Base-by-base conservation (phyloP, 1,140 invertebrate genomes). In the Laupala kohalensis region DNA sequence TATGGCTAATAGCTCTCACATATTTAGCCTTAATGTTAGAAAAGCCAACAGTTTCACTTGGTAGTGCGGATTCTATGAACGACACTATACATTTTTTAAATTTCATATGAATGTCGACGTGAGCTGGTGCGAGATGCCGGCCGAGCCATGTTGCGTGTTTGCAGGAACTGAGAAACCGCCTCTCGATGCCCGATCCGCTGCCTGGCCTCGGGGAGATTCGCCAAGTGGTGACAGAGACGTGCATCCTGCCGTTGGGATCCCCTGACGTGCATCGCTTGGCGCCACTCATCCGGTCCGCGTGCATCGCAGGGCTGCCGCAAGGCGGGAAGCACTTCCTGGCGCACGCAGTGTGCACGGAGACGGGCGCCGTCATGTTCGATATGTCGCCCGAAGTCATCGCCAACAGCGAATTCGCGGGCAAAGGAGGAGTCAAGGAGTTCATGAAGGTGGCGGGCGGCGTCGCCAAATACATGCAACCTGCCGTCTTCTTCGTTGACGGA, bases 331-430 rank as follows among this genome's bases (percentile, higher is more conserved):
- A 81, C 27, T 83, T 85, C 74, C 75, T 90, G 5, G 83, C 85
- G 0, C 78, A 89, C 72, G 84, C 85, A 0, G 81, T 90, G 25
- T 88, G 85, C 74, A 83, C 80, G 9, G 87, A 88, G 78, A 9
- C 24, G 0, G 86, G 86, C 1, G 87, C 88, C 0, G 84, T 86
- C 25, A 75, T 90, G 12, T 85, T 90, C 77, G 87, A 90, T 73
- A 77, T 91, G 5, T 84, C 85, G 6, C 82, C 88, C 3, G 74
- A 79, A 6, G 85, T 85, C 69, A 78, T 89, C 70, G 80, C 78
- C 9, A 78, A 77, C 2, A 53, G 65, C 5, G 74, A 79, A 70
- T 89, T 88, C 74, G 77, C 77, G 19, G 83, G 84, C 1, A 86
- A 84, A 75, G 82, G 83, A 26, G 85, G 87, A 0, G 76, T 88